A percentile compares a stretch with the other conserved stretches of the same genome.
phyloP scores from a whole-genome alignment of 2,888 invertebrate genomes.

The Leucoptera coffeella region DNA sequence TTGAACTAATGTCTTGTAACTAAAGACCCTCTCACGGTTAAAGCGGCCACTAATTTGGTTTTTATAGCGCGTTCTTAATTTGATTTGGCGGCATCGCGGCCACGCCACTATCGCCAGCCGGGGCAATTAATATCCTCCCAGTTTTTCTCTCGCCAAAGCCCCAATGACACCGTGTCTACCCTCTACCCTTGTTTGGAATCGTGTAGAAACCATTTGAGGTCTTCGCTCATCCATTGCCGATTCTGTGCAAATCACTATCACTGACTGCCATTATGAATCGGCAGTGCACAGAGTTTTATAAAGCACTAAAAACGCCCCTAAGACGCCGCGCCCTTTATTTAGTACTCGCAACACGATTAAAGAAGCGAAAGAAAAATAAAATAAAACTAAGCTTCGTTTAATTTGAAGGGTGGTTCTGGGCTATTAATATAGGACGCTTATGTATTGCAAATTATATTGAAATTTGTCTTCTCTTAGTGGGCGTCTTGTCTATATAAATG shows the following conservation, averaged over 20 bases:
- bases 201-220: too few species aligned
- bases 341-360: slow-evolving; percentile 29
- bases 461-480: slow-evolving; percentile 54
- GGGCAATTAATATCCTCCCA: slow-evolving; percentile 41
- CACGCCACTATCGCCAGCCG: slow-evolving; percentile 46
- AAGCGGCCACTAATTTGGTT: slow-evolving; percentile 56
- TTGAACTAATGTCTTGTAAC: slow-evolving; percentile 56
- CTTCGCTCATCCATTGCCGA: too few species aligned
- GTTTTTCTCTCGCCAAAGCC: background rate
- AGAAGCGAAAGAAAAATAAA: slow-evolving; percentile 41
- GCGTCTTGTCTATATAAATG: slow-evolving; percentile 53
- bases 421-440: slow-evolving; percentile 57
- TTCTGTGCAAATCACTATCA: too few species aligned
- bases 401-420: slow-evolving; percentile 56
- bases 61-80: slow-evolving; percentile 55
- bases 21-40: slow-evolving; percentile 53
- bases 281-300: too few species aligned
- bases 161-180: background rate
- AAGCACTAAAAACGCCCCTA: too few species aligned
- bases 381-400: slow-evolving; percentile 55
- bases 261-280: too few species aligned
- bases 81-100: slow-evolving; percentile 53
- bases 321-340: too few species aligned
- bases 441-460: slow-evolving; percentile 57
- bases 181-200: background rate